Evolutionary conservation across 2,113 vertebrate genomes (phyloP), one percentile per base, ranked within the genome.

Genomic region (Cephalophus harveyi): DNA sequence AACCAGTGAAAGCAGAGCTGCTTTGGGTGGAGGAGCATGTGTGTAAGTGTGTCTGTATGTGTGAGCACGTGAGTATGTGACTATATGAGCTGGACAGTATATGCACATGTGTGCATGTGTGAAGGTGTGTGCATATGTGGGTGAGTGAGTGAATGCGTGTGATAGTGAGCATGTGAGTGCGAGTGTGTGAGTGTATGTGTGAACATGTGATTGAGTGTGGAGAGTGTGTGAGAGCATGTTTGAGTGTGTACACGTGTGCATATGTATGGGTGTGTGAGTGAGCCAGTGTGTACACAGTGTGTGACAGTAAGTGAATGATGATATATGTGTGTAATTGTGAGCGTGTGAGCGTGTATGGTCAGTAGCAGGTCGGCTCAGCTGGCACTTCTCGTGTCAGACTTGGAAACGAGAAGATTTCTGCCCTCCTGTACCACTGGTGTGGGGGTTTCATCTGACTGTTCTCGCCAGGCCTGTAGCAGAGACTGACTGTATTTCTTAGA

Each of bases 271-370:
- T 11, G 30, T 40, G 36, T 40, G 43, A 11, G 52, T 43, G 33
- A 33, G 46, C n/a, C 71, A 27, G 10, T 23, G 46, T 21, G 33
- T 1, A 30, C 28, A 33, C 46, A 33, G 46, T 12, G 46, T 12
- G 78, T 50, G 78, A 81, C 46, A 81, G 28, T 48, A 46, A 78
- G 76, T 50, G 46, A 79, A 19, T 28, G 28, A n/a, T 2, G 6
- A 12, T 30, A 11, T 13, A 13, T 0, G 0, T 5, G 6, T 16
- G 46, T n/a, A 36, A 2, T 12, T 40, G 30, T 16, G 17, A 19
- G 36, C 0, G 6, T 62, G 60, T 62, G 60, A 62, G 30, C 36
- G 64, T 54, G 33, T 28, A 19, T 40, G 74, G n/a, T n/a, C 50
- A 5, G 52, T 0, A 0, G 40, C 19, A 16, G n/a, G 11, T 55